Evolutionary conservation across 2,113 vertebrate species (phyloP).

Genomic region (Lasiurus cinereus): DNA sequence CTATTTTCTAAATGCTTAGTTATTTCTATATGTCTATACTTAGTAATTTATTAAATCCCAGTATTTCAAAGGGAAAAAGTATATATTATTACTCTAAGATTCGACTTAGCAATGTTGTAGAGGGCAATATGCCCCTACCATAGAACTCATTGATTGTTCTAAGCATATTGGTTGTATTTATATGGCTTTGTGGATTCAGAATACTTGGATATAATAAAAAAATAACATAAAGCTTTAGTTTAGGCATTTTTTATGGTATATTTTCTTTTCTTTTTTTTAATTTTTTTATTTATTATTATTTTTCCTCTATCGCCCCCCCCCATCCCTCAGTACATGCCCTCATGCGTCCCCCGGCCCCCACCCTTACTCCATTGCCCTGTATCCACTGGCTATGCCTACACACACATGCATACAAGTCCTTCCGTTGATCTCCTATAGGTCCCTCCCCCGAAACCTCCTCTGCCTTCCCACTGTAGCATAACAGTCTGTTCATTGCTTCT

Average conservation of each 20-base stretch:
- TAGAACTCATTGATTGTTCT: not conserved
- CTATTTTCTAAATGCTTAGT: not conserved
- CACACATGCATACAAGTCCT: too few species aligned
- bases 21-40: not conserved
- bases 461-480: too few species aligned
- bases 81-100: not conserved
- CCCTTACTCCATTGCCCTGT: too few species aligned
- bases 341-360: too few species aligned
- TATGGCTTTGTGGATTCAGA: too few species aligned
- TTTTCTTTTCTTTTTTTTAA: not conserved
- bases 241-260: not conserved
- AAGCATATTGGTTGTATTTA: not conserved
- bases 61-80: not conserved
- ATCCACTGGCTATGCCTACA: too few species aligned
- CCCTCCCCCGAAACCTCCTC: too few species aligned
- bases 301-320: too few species aligned
- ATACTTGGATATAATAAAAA: not conserved
- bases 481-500: too few species aligned
- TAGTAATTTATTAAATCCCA: not conserved
- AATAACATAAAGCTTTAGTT: not conserved
- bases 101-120: not conserved
- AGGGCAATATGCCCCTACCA: not conserved
- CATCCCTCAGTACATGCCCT: too few species aligned
- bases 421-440: too few species aligned
- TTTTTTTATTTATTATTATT: too few species aligned